Evolutionary conservation across 2,113 vertebrate species (phyloP), one percentile per base, ranked within the genome.

Genomic region (Noctilio leporinus): DNA sequence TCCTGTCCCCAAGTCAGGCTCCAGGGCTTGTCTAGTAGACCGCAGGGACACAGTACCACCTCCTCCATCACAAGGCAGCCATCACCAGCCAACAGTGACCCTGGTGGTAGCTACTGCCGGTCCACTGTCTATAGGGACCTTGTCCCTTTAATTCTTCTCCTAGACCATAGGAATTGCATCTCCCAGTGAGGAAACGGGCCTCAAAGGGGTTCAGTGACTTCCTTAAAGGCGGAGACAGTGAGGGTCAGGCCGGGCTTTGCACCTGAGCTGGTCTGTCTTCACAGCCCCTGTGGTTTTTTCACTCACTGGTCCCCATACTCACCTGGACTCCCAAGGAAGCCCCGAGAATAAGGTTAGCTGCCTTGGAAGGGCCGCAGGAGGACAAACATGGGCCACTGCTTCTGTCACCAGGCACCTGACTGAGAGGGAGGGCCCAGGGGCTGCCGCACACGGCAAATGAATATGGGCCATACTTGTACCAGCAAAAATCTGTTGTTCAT

Each of bases 1-100:
- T 28, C 51, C 24, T 47, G 64, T n/a, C 83, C 38, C 43, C 62
- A 64, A 9, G 26, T 45, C 70, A 3, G 49, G 5, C 6, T 45
- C 47, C n/a, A n/a, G 33, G n/a, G 19, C 17, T 26, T 16, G 3
- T 14, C 4, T 17, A 4, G 22, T 15, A 43, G 5, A 7, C 10
- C 19, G 12, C 19, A 10, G 91, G 35, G 45, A 62, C n/a, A 2
- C 49, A 20, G n/a, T 7, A 33, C 83, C 5, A 22, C 40, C 77
- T 40, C 0, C 1, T 51, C 70, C 59, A 35, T 70, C 49, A 15
- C 69, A 28, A 17, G 38, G 69, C 4, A 12, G 5, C 20, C 38
- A 30, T 33, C 53, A 24, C 0, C 0, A 7, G 10, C 43, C 26
- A 17, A 12, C 5, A 20, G 10, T 1, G 51, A 9, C 4, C 12